phyloP scores from a whole-genome alignment of 2,797 vertebrate species.

The Spatula versicolor region DNA sequence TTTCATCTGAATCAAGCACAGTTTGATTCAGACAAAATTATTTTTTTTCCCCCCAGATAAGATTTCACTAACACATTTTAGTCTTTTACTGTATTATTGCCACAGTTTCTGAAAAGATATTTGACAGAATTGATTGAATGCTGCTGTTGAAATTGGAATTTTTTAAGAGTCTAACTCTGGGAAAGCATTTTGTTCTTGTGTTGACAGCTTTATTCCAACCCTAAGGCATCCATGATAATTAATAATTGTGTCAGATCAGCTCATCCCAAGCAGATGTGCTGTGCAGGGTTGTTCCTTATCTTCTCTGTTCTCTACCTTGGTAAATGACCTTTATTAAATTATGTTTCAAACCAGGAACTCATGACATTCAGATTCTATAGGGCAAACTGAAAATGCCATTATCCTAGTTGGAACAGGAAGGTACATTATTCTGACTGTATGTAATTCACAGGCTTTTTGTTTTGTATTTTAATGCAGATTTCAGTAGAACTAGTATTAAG shows the following conservation, averaged over 20 bases:
- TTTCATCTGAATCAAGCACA: not conserved
- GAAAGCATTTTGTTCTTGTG: constrained; percentile 25
- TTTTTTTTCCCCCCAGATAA: not conserved
- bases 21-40: not conserved
- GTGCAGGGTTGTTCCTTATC: constrained; percentile 39
- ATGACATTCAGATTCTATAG: constrained; percentile 44
- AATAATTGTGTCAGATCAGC: constrained; percentile 53
- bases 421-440: not conserved
- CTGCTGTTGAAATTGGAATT: not conserved
- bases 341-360: constrained; percentile 24
- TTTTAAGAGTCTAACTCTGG: not conserved
- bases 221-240: constrained; percentile 60
- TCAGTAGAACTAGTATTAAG: not conserved
- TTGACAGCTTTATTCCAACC: constrained; percentile 53
- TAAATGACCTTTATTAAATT: constrained; percentile 62
- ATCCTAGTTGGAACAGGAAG: not conserved
- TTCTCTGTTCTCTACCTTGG: constrained; percentile 23
- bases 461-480: constrained; percentile 2
- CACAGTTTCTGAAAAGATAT: not conserved
- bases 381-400: constrained; percentile 16
- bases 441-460: not conserved
- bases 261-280: constrained; percentile 53
- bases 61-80: not conserved
- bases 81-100: not conserved
- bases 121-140: not conserved